Evolutionary conservation across 1,140 invertebrate species (phyloP), one percentile per base, ranked within the genome.

Genomic region (Leptopilina boulardi): DNA sequence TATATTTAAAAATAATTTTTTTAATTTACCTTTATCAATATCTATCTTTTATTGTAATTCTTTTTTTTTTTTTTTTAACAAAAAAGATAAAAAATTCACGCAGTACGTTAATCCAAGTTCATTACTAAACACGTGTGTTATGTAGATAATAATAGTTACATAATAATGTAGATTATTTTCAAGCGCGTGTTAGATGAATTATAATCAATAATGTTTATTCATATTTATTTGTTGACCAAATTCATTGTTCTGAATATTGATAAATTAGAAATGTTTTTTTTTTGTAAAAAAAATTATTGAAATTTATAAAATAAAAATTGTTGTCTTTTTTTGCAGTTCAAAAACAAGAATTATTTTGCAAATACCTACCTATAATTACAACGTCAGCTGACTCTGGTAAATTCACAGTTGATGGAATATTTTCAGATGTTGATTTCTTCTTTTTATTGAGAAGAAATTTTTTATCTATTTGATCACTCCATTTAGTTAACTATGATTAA

Each of bases 371-470:
- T 76, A 91, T 88, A 77, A 91, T 85, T n/a, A 91, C 87, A 75
- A 91, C 87, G 54, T 91, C 89, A 42, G 89, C 88, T 70, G 82
- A 84, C 79, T 87, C 86, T 11, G 90, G 90, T 34, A 90, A 26
- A 18, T 83, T 77, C 19, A 74, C 26, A 44, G 72, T 56, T 0
- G 81, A 70, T 44, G 80, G 73, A 2, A 80, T 75, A 19, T 34
- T 76, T 66, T 71, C 47, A 9, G 74, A 18, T 30, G 13, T 21
- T 3, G 21, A 26, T 13, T 23, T 13, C 44, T 54, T 79, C 3
- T 38, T 78, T 79, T 70, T 79, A 70, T 66, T 77, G 8, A 77
- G 77, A 6, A 75, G n/a, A 72, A 80, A 76, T 71, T 74, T 70
- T 76, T 77, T 81, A 11, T 34, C 23, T 78, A 42, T 70, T 41